Evolutionary conservation across 1,140 invertebrate species (phyloP).

Genomic region (Lasaia peninsularis): DNA sequence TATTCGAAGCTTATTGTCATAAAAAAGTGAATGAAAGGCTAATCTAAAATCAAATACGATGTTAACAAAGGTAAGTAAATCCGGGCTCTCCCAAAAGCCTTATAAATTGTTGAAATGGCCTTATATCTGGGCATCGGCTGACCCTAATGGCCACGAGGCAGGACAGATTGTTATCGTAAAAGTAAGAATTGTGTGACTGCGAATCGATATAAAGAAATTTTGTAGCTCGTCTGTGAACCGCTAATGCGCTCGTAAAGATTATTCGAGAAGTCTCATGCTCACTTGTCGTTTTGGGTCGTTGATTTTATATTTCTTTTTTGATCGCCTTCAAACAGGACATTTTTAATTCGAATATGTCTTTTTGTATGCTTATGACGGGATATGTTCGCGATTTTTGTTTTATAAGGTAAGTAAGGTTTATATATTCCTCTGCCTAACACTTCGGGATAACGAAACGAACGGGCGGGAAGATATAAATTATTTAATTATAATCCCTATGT

Average conservation of each 20-base stretch:
- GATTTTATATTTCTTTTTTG: no score
- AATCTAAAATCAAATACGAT: constrained; percentile 5
- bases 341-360: no score
- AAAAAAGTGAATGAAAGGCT: background rate
- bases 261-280: background rate
- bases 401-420: no score
- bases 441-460: no score
- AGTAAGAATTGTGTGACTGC: constrained; percentile 9
- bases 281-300: no score
- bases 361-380: no score
- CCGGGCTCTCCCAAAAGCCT: background rate
- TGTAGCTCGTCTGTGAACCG: constrained; percentile 11
- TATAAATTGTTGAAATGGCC: constrained; percentile 3
- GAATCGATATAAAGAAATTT: constrained; percentile 10
- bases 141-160: constrained; percentile 4
- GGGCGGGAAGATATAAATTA: no score
- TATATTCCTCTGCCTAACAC: no score
- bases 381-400: no score
- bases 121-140: constrained; percentile 6
- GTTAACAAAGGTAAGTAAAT: constrained; percentile 9
- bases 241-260: constrained; percentile 6
- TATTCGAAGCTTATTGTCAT: no score
- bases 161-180: constrained; percentile 11
- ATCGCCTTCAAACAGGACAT: no score
- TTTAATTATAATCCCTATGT: no score